Evolutionary conservation across 2,888 invertebrate species (phyloP).

Genomic region (Bombylius major): DNA sequence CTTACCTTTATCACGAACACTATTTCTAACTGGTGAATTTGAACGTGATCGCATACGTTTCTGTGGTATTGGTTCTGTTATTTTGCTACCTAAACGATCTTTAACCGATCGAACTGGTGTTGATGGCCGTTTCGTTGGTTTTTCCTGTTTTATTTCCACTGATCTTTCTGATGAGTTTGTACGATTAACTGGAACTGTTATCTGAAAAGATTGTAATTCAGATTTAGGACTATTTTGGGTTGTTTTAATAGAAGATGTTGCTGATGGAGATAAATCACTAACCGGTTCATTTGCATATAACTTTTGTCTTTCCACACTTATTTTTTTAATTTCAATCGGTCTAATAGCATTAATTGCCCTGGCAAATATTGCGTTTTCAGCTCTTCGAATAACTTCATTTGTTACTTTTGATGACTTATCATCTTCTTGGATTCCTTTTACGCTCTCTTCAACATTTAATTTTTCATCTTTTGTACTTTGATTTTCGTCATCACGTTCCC

Average conservation of each 20-base stretch:
- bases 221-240: slow-evolving; percentile 14
- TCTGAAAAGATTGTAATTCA: slow-evolving; percentile 34
- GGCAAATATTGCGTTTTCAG: slow-evolving; percentile 84
- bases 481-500: slow-evolving; percentile 67
- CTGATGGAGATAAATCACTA: slow-evolving; percentile 21
- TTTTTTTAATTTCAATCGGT: slow-evolving; percentile 64
- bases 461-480: slow-evolving; percentile 38
- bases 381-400: slow-evolving; percentile 76
- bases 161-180: slow-evolving; percentile 36
- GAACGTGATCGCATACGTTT: slow-evolving; percentile 19
- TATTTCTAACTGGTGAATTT: slow-evolving; percentile 11
- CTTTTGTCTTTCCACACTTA: slow-evolving; percentile 51
- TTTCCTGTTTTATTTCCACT: slow-evolving; percentile 39
- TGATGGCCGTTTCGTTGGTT: slow-evolving; percentile 28
- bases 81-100: slow-evolving; percentile 56
- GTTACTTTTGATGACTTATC: slow-evolving; percentile 58
- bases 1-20: slow-evolving; percentile 5
- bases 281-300: slow-evolving; percentile 42
- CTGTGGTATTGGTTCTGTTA: slow-evolving; percentile 2
- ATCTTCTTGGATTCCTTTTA: slow-evolving; percentile 34
- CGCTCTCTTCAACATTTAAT: slow-evolving; percentile 14
- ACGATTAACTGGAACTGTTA: slow-evolving; percentile 41
- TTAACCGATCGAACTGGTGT: slow-evolving; percentile 57
- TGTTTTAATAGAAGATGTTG: slow-evolving; percentile 11
- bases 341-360: slow-evolving; percentile 73